Evolutionary conservation across 1,140 invertebrate genomes (phyloP).

Genomic region (Microplitis mediator): DNA sequence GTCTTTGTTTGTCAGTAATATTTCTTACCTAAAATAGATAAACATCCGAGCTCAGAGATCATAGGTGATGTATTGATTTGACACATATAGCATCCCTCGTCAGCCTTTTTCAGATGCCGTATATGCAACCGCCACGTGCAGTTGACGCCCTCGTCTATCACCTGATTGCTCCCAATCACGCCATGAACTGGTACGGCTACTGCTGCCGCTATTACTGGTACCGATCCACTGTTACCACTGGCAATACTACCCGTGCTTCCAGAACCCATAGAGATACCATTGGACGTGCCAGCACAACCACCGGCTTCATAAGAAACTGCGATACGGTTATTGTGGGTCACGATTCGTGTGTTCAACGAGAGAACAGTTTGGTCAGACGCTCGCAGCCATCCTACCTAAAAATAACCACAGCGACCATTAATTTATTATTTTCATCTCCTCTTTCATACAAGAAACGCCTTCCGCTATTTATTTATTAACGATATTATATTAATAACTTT

Average conservation of each 20-base stretch:
- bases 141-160: conserved; percentile 68
- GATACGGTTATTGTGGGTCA: conserved; percentile 86
- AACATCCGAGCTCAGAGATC: conserved; percentile 71
- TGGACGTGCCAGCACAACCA: conserved; percentile 78
- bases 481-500: conserved; percentile 3
- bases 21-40: conserved; percentile 74
- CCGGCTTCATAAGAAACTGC: conserved; percentile 78
- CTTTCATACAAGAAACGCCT: neutral
- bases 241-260: too few species aligned
- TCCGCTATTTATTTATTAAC: neutral
- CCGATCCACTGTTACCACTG: too few species aligned
- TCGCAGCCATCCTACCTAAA: conserved; percentile 88
- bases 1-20: neutral
- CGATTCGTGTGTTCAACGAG: conserved; percentile 81
- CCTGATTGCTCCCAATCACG: conserved; percentile 67
- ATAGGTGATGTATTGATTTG: conserved; percentile 76
- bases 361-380: conserved; percentile 88
- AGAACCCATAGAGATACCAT: conserved; percentile 55
- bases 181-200: conserved; percentile 38
- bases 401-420: conserved; percentile 35
- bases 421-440: neutral
- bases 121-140: conserved; percentile 72
- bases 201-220: too few species aligned
- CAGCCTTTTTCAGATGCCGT: conserved; percentile 67
- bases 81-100: conserved; percentile 72